Conservation (phyloP, 35 echinoderm and acorn worm species). For the Ophiothrix spiculata region DNA sequence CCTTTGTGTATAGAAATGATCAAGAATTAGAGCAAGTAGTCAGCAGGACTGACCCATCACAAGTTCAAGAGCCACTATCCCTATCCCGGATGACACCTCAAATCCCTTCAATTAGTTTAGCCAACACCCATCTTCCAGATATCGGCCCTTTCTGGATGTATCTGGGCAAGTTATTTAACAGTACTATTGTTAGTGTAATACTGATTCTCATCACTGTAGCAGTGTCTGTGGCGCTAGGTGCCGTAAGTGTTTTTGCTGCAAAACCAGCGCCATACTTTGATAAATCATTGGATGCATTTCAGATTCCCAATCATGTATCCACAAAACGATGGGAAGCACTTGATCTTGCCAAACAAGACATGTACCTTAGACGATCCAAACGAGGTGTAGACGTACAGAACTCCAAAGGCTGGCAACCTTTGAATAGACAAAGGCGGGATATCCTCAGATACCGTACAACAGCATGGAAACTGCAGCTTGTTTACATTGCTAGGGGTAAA, state of each 20-base stretch:
- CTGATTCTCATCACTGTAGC: conserved; percentile 26
- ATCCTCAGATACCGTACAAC: neutral
- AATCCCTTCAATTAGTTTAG: neutral
- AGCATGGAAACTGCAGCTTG: conserved; percentile 56
- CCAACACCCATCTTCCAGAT: neutral
- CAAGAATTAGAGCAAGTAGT: neutral
- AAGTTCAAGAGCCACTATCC: neutral
- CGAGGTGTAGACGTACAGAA: neutral
- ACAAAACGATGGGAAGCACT: conserved; percentile 48
- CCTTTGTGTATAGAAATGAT: neutral
- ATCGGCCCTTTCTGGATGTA: conserved; percentile 15
- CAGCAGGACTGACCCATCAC: neutral
- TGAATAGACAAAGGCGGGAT: neutral
- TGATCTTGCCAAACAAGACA: conserved; percentile 42
- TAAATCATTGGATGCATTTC: conserved; percentile 76
- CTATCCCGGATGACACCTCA: neutral
- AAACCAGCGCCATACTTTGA: conserved; percentile 75
- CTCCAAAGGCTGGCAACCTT: neutral
- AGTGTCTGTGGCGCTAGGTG: conserved; percentile 23
- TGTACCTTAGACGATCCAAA: neutral
- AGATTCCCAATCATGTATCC: conserved; percentile 84
- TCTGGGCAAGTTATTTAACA: conserved; percentile 23
- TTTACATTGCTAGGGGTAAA: conserved; percentile 67
- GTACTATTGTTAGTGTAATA: conserved; percentile 38
- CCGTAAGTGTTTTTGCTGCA: conserved; percentile 46